Conservation (phyloP, 2,797 vertebrate genomes). For the Gephyroberyx darwinii region DNA sequence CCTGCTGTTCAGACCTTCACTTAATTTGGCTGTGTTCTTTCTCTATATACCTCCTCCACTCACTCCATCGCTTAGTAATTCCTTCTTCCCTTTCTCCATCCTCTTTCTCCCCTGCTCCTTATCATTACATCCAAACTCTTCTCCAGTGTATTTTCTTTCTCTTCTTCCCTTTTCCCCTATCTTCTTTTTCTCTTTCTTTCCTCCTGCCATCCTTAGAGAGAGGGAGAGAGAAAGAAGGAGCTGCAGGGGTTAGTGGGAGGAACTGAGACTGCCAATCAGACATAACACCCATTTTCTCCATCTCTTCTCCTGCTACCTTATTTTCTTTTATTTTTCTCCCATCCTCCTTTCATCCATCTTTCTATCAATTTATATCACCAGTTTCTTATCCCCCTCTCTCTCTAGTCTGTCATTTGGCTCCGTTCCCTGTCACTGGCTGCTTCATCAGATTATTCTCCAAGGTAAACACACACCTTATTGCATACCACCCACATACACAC, state of each 20-base stretch:
- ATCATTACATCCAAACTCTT: too few relatives aligned
- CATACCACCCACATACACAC: neutral
- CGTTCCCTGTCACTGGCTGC: neutral
- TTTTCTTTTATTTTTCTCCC: neutral
- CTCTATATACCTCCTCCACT: too few relatives aligned
- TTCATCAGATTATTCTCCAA: slow-evolving; percentile 2
- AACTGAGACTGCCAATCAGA: neutral
- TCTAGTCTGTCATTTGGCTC: neutral
- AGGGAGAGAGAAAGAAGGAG: neutral
- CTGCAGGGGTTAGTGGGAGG: neutral
- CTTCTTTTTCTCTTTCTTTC: too few relatives aligned
- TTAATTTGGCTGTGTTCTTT: too few relatives aligned
- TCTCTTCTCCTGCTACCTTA: neutral
- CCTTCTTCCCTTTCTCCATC: too few relatives aligned
- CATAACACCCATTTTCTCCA: neutral
- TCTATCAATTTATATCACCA: neutral
- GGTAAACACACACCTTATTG: neutral
- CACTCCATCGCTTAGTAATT: too few relatives aligned
- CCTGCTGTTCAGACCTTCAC: too few relatives aligned
- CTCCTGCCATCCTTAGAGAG: neutral
- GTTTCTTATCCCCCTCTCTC: neutral
- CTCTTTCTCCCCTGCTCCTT: too few relatives aligned
- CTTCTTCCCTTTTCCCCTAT: too few relatives aligned
- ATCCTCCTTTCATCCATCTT: neutral
- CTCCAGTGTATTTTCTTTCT: too few relatives aligned